A percentile compares a stretch with the other conserved stretches of the same genome.
These are phyloP conservation scores for Cryptosula pallasiana DNA, from an alignment of 2,888 invertebrate species.

Conservation along the genomic window DNA sequence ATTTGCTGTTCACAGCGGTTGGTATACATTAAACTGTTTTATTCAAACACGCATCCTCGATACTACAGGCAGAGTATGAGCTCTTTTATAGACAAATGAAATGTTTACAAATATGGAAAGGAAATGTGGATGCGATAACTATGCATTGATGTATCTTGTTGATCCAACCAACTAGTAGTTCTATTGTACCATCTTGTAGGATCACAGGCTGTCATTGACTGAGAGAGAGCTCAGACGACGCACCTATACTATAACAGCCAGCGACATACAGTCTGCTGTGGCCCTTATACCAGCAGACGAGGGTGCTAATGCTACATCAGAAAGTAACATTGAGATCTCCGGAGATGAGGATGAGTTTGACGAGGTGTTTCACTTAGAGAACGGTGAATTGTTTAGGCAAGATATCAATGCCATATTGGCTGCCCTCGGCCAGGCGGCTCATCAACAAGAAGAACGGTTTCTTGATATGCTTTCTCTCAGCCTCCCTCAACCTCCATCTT, in stretches of 20 bases:
- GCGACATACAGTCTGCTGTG: background rate
- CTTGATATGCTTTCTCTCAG: background rate
- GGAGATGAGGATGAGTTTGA: constrained; percentile 21
- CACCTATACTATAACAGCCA: constrained; percentile 11
- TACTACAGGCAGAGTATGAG: too few relatives aligned
- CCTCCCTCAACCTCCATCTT: background rate
- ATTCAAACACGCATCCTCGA: too few relatives aligned
- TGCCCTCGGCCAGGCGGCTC: background rate
- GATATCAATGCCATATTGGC: background rate
- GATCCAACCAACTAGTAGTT: too few relatives aligned
- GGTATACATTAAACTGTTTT: too few relatives aligned
- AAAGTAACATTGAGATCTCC: constrained; percentile 13
- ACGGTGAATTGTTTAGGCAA: constrained; percentile 2
- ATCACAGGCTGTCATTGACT: background rate
- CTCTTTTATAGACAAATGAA: too few relatives aligned
- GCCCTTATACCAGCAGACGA: background rate
- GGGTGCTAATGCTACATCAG: too few relatives aligned
- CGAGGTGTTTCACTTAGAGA: constrained; percentile 3
- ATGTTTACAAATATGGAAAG: too few relatives aligned
- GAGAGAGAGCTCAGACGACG: constrained; percentile 18
- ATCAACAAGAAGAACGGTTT: background rate
- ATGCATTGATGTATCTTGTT: too few relatives aligned
- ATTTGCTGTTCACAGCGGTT: too few relatives aligned
- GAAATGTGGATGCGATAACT: too few relatives aligned
- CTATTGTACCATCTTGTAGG: background rate